A percentile compares a stretch with the other conserved stretches of the same genome.
Conservation (phyloP, 2,797 vertebrate genomes). For the Intellagama lesueurii region DNA sequence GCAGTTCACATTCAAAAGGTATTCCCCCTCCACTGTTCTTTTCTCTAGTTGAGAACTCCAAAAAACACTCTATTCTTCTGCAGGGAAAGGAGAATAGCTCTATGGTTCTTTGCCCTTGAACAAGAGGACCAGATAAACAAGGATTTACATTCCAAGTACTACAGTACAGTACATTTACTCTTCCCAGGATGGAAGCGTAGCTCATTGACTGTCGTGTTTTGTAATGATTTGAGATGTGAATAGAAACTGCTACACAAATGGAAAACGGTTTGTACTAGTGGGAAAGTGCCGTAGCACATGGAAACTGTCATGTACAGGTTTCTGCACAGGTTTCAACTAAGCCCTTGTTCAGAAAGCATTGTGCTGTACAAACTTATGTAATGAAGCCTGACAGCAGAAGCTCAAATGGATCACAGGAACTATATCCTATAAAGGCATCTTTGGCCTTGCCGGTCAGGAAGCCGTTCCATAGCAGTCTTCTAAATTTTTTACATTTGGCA, state of each 20-base stretch:
- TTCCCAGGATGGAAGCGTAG: not conserved
- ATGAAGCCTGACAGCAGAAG: not conserved
- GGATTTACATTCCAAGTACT: not conserved
- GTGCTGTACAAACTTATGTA: not conserved
- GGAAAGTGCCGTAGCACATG: not conserved
- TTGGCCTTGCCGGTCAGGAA: not conserved
- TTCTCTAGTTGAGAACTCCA: no score
- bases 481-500: not conserved
- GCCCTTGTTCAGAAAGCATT: not conserved
- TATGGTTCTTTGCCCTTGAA: no score
- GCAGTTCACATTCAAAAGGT: no score
- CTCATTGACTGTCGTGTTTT: not conserved
- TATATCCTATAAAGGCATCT: not conserved
- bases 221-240: not conserved
- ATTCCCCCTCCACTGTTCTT: no score
- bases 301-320: conserved; percentile 1
- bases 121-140: no score
- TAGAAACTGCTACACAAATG: not conserved
- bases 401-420: not conserved
- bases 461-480: not conserved
- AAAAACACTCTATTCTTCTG: no score
- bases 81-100: not conserved
- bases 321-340: not conserved
- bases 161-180: not conserved
- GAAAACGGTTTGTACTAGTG: not conserved